Conservation (phyloP, 2,113 vertebrate genomes). For the Smithornis capensis region DNA sequence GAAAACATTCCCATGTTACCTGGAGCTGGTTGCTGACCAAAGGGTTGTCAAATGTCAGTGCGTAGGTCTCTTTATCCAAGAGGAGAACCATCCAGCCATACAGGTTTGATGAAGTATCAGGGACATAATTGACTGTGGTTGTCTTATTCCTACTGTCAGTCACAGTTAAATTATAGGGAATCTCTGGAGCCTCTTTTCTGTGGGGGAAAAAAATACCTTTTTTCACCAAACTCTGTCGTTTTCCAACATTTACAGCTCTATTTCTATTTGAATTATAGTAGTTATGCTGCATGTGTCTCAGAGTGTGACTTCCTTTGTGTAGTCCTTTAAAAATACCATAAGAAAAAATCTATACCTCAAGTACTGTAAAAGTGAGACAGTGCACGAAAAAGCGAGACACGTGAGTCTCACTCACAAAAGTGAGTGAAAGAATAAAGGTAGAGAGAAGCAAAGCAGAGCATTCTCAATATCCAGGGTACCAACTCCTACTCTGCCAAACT, state of each 20-base stretch:
- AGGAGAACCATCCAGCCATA: conserved; percentile 76
- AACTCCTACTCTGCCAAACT: neutral
- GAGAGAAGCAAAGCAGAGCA: neutral
- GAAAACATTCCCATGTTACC: conserved; percentile 21
- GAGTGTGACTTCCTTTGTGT: neutral
- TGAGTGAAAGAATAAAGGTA: neutral
- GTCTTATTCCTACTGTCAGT: conserved; percentile 72
- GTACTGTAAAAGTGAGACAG: neutral
- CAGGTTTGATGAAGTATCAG: conserved; percentile 69
- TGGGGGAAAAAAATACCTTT: neutral
- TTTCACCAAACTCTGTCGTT: neutral
- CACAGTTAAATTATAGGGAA: conserved; percentile 67
- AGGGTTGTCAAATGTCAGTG: conserved; percentile 40
- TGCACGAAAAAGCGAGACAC: neutral
- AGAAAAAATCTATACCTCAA: neutral
- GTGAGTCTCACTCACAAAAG: no score
- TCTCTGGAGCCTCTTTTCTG: conserved; percentile 47
- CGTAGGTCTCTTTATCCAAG: conserved; percentile 72
- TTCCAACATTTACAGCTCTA: neutral
- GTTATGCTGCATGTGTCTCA: neutral
- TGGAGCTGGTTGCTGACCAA: conserved; percentile 48
- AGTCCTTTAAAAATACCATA: neutral
- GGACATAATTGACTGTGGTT: conserved; percentile 66
- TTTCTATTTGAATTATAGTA: neutral
- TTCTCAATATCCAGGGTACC: neutral